These are phyloP conservation scores for Hassar affinis DNA, from an alignment of 2,113 vertebrate genomes.

Conservation along the genomic window DNA sequence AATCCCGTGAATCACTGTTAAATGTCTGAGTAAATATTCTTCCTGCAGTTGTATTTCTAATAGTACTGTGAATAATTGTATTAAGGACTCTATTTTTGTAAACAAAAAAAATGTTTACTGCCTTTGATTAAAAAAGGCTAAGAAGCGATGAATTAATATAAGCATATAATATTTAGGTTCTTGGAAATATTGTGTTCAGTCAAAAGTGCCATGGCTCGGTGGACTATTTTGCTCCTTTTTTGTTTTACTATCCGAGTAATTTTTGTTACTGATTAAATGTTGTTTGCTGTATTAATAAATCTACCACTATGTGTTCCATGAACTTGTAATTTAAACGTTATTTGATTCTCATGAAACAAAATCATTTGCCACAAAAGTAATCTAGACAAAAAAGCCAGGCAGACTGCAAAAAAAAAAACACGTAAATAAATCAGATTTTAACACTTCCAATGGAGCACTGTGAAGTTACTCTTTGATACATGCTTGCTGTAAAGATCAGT, in stretches of 20 bases:
- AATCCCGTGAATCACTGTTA: background rate
- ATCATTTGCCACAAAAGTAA: background rate
- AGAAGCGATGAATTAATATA: background rate
- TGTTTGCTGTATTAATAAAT: background rate
- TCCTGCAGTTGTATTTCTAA: background rate
- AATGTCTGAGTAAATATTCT: background rate
- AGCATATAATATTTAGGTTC: background rate
- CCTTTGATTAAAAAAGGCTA: background rate
- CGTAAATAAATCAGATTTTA: background rate
- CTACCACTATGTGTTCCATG: background rate
- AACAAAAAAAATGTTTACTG: background rate
- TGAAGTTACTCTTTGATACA: background rate
- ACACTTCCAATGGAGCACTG: background rate
- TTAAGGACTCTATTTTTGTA: conserved; percentile 21
- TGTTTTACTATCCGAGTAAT: background rate
- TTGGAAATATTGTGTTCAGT: background rate
- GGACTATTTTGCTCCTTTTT: background rate
- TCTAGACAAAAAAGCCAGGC: background rate
- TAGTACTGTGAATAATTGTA: background rate
- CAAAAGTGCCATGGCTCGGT: background rate
- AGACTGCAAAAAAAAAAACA: background rate
- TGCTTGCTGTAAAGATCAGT: background rate
- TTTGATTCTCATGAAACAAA: background rate
- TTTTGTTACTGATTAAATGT: background rate
- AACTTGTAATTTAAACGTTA: background rate